A percentile compares a stretch with the other conserved stretches of the same genome.
phyloP scores from a whole-genome alignment of 2,888 invertebrate genomes.

The Andrena dorsata region DNA sequence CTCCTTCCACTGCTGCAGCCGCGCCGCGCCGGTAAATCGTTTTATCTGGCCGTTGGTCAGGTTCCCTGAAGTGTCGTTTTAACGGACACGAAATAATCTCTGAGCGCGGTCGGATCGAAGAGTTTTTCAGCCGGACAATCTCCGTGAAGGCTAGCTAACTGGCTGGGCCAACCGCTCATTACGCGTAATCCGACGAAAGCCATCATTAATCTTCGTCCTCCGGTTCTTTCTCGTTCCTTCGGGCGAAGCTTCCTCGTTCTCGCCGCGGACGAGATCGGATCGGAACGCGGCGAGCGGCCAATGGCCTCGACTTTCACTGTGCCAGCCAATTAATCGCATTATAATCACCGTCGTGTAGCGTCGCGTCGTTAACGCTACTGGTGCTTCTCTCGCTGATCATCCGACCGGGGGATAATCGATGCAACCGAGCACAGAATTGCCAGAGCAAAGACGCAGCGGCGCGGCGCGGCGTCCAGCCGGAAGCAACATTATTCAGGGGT shows the following conservation, averaged over 20 bases:
- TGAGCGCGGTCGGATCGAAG: constrained; percentile 35
- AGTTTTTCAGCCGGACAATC: constrained; percentile 38
- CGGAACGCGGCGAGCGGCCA: constrained; percentile 18
- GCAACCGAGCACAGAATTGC: neutral
- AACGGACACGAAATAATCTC: constrained; percentile 60
- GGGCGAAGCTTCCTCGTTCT: constrained; percentile 21
- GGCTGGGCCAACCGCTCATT: constrained; percentile 58
- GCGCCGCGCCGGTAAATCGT: constrained; percentile 32
- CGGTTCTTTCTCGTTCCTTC: constrained; percentile 26
- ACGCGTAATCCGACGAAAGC: constrained; percentile 68
- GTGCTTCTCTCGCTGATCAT: neutral
- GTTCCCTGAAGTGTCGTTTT: constrained; percentile 38
- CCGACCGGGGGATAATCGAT: neutral
- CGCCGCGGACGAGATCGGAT: constrained; percentile 41
- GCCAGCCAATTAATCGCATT: constrained; percentile 58
- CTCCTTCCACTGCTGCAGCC: neutral
- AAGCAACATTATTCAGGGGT: constrained; percentile 63
- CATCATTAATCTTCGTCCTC: constrained; percentile 69
- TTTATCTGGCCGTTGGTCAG: constrained; percentile 53
- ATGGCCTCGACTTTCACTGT: constrained; percentile 41
- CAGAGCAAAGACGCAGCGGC: neutral
- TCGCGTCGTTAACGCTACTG: constrained; percentile 15
- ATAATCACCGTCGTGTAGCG: constrained; percentile 41
- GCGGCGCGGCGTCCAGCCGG: neutral
- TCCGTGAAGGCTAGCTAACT: neutral